These are phyloP conservation scores for Cyanoramphus novaezelandiae DNA, from an alignment of 2,113 vertebrate genomes.

Conservation along the genomic window DNA sequence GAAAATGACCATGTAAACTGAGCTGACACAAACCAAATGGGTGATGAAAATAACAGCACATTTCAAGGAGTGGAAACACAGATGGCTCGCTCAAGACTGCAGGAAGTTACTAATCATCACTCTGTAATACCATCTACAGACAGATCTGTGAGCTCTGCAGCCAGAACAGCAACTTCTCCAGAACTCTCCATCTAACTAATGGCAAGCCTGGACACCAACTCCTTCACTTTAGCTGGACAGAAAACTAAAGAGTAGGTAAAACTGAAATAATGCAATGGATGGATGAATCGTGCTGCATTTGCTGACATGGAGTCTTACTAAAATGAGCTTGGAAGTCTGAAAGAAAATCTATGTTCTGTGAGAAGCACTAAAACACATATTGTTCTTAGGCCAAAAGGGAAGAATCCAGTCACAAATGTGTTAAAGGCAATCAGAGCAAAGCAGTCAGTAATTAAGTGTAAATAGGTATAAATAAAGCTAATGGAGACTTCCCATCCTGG, in stretches of 20 bases:
- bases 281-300: neutral
- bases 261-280: neutral
- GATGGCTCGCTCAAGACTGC: constrained; percentile 8
- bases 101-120: constrained; percentile 61
- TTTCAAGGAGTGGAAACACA: constrained; percentile 54
- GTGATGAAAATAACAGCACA: constrained; percentile 61
- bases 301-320: neutral
- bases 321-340: neutral
- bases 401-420: neutral
- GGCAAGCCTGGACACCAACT: neutral
- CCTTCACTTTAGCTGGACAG: neutral
- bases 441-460: neutral
- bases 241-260: neutral
- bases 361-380: neutral
- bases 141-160: neutral
- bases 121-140: neutral
- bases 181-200: neutral
- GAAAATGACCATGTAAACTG: constrained; percentile 59
- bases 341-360: neutral
- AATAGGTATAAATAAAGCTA: neutral
- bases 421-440: neutral
- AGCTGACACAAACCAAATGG: constrained; percentile 63
- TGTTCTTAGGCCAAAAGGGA: neutral
- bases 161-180: neutral
- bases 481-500: neutral